A percentile compares a stretch with the other conserved stretches of the same genome.
Conservation (phyloP, 2,888 invertebrate genomes). For the Hyposoter dolosus region DNA sequence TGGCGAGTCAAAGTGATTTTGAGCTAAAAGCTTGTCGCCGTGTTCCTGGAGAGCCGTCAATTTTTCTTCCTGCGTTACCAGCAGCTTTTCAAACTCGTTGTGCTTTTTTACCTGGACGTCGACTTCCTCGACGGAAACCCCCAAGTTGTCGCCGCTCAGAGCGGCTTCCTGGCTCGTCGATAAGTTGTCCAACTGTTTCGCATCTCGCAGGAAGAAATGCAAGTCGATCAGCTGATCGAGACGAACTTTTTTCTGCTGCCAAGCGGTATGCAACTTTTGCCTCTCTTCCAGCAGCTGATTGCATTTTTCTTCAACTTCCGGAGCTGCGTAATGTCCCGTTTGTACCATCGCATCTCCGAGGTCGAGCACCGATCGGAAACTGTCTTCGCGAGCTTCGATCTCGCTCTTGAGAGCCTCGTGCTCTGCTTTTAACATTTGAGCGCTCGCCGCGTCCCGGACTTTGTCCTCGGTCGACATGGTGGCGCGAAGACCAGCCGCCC, state of each 20-base stretch:
- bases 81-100: constrained; percentile 96
- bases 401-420: constrained; percentile 93
- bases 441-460: constrained; percentile 92
- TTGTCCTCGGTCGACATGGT: constrained; percentile 93
- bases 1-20: constrained; percentile 95
- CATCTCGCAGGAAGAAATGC: constrained; percentile 97
- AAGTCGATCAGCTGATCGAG: constrained; percentile 96
- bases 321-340: constrained; percentile 92
- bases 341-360: constrained; percentile 94
- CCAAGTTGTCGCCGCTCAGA: constrained; percentile 89
- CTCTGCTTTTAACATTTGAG: constrained; percentile 93
- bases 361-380: constrained; percentile 90
- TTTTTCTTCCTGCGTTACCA: constrained; percentile 95
- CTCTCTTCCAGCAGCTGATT: constrained; percentile 92
- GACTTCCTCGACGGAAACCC: constrained; percentile 94
- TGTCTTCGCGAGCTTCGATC: constrained; percentile 95
- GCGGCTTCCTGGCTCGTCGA: constrained; percentile 95
- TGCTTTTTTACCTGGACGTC: constrained; percentile 96
- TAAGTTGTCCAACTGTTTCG: constrained; percentile 95
- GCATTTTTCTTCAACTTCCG: constrained; percentile 93
- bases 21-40: constrained; percentile 94
- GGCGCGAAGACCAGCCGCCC: constrained; percentile 93
- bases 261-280: constrained; percentile 92
- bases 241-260: constrained; percentile 95
- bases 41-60: constrained; percentile 92